Evolutionary conservation across 2,888 invertebrate species (phyloP), one percentile per base, ranked within the genome.

Genomic region (Scrobipalpa atriplicella): DNA sequence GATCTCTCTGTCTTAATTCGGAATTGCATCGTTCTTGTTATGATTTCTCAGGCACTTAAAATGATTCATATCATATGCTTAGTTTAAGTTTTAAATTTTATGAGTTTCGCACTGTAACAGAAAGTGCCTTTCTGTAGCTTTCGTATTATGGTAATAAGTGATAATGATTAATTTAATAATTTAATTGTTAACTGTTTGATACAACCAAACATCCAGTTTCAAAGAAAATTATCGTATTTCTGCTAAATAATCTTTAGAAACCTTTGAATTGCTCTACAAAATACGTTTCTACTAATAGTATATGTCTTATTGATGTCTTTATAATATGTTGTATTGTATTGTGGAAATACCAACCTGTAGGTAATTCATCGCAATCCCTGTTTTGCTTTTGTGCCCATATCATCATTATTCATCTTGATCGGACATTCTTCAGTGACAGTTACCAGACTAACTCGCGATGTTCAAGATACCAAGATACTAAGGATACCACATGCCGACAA

Each of bases 1-100:
- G 71, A 73, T 65, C 63, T 60, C 69, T 67, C 72, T 73, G 74
- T 71, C 66, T 69, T 62, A 60, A 68, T 62, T 52, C 63, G 66
- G 58, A 66, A 10, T 65, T 67, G 51, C 54, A 67, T 61, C 61
- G 39, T 62, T 54, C 36, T 64, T 43, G 16, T 65, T 51, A 65
- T n/a, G 39, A 16, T 38, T 36, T 60, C 51, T 61, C 10, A 16
- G 21, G 16, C 54, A 54, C 54, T 66, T 62, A 29, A 18, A 36
- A 29, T 61, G 39, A 52, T 61, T 18, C 19, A 61, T 21, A 21
- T 18, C 19, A 61, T 21, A 21, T 19, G 54, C 21, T 13, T 29
- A 16, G 16, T 43, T 9, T 43, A 3, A 13, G 13, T 43, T 43
- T 43, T 43, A 43, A 41, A 43, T 43, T 43, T 43, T 10, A 6